Conservation (phyloP, 2,888 invertebrate genomes). For the Lepidocyrtinus sp. region DNA sequence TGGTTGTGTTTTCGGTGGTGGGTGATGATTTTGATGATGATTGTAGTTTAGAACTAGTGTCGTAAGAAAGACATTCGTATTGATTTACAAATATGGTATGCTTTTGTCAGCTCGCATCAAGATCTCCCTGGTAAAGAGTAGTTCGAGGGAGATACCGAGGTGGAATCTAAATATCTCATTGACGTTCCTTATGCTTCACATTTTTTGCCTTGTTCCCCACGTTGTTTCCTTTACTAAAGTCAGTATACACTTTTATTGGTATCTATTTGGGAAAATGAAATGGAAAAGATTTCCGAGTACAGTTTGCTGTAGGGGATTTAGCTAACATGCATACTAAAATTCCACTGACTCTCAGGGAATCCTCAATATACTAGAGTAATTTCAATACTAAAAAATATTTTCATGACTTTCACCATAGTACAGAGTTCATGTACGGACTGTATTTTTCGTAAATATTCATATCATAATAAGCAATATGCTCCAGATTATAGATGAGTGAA, state of each 20-base stretch:
- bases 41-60: constrained; percentile 26
- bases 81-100: constrained; percentile 60
- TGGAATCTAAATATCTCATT: constrained; percentile 62
- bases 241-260: neutral
- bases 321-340: constrained; percentile 55
- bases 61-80: constrained; percentile 44
- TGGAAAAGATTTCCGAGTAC: constrained; percentile 54
- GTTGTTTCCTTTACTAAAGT: neutral
- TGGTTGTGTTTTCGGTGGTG: constrained; percentile 15
- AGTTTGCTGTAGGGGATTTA: constrained; percentile 59
- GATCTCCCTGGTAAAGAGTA: constrained; percentile 8
- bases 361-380: neutral
- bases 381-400: constrained; percentile 17
- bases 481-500: too few species aligned
- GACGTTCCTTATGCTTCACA: constrained; percentile 40
- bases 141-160: constrained; percentile 51
- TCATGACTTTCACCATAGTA: constrained; percentile 44
- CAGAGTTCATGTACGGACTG: too few species aligned
- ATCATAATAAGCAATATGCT: too few species aligned
- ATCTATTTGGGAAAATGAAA: constrained; percentile 27
- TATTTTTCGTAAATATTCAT: too few species aligned
- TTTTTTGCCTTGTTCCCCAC: constrained; percentile 13
- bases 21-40: constrained; percentile 13
- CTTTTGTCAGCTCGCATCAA: constrained; percentile 58
- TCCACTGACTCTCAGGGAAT: constrained; percentile 36